These are phyloP conservation scores for Syngnathoides biaculeatus DNA, from an alignment of 2,113 vertebrate genomes.

Conservation along the genomic window DNA sequence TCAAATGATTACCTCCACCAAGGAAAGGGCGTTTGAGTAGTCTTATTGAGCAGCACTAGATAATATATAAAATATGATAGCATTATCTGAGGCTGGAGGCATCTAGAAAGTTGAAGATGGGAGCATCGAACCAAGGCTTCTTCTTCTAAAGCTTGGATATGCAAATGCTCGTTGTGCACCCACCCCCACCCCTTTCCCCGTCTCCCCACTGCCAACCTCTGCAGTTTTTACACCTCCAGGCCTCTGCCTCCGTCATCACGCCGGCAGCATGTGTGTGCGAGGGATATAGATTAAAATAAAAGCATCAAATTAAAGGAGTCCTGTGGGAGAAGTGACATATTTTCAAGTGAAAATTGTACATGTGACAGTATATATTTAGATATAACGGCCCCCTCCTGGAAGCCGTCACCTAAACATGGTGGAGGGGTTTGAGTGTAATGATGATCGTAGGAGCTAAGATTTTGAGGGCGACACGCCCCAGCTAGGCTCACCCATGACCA, in stretches of 20 bases:
- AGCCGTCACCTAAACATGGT: too few species aligned
- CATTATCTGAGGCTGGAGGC: not conserved
- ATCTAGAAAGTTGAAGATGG: not conserved
- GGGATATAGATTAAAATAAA: not conserved
- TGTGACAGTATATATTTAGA: not conserved
- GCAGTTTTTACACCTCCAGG: constrained; percentile 7
- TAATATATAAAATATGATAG: too few species aligned
- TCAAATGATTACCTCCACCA: not conserved
- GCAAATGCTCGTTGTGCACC: not conserved
- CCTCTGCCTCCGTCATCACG: not conserved
- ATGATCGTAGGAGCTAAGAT: too few species aligned
- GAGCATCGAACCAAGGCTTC: not conserved
- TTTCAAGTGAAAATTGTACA: constrained; percentile 2
- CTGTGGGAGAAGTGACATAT: not conserved
- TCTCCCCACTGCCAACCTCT: not conserved
- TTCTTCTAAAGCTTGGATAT: constrained; percentile 3
- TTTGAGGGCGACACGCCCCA: too few species aligned
- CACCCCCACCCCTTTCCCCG: not conserved
- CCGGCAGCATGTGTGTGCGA: not conserved
- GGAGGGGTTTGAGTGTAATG: too few species aligned
- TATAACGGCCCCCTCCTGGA: too few species aligned
- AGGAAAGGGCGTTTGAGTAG: not conserved
- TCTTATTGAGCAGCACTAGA: too few species aligned
- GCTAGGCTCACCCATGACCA: too few species aligned
- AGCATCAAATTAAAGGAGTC: constrained; percentile 7